These are phyloP conservation scores for Stegostoma tigrinum DNA, from an alignment of 2,113 vertebrate species.

Conservation along the genomic window DNA sequence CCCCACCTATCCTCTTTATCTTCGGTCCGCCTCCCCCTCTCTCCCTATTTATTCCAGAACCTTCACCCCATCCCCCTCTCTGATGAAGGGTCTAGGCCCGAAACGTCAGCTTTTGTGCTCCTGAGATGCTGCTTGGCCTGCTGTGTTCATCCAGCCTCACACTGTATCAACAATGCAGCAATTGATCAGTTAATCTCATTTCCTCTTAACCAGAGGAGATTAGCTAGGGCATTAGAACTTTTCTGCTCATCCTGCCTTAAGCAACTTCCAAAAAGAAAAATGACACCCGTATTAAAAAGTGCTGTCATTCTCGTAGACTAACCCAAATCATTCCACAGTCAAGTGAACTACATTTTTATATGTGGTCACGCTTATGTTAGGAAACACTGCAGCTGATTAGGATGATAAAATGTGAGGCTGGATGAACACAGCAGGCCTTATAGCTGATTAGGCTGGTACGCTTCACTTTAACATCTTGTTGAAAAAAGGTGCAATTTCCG, in stretches of 20 bases:
- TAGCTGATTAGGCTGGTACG: neutral
- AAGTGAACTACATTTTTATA: neutral
- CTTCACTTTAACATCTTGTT: neutral
- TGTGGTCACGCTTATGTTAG: neutral
- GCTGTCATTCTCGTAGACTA: neutral
- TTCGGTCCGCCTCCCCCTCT: no score
- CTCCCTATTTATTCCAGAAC: no score
- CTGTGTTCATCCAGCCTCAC: no score
- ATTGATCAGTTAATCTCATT: neutral
- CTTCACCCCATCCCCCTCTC: no score
- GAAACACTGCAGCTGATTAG: neutral
- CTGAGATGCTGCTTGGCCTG: no score
- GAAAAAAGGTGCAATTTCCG: neutral
- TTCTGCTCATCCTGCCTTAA: neutral
- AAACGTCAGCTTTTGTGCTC: no score
- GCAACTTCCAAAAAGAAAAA: neutral
- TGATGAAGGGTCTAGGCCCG: no score
- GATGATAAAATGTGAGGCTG: no score
- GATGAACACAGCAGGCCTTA: no score
- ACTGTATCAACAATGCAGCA: neutral
- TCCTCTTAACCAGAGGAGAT: no score
- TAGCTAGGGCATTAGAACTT: neutral
- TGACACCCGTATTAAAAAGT: no score
- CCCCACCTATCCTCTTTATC: no score
- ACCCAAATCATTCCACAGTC: neutral